Percentiles rank a stretch among this genome's conserved stretches.
phyloP scores from a whole-genome alignment of 2,888 invertebrate genomes.

The Trisateles emortualis region DNA sequence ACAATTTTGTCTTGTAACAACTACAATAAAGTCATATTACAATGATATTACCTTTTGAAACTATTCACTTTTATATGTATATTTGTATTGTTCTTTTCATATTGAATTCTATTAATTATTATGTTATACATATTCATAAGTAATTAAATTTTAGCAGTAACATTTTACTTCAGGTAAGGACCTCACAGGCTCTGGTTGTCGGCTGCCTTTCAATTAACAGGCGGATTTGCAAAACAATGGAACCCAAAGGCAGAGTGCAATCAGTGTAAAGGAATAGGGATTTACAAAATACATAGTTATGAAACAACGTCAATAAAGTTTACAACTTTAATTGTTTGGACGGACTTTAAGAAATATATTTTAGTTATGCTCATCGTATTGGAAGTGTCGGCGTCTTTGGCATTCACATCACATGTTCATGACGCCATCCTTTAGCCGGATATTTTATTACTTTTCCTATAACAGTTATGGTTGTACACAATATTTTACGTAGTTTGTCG shows the following conservation, averaged over 20 bases:
- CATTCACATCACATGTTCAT: slow-evolving; percentile 49
- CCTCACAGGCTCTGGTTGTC: slow-evolving; percentile 58
- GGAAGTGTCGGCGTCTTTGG: slow-evolving; percentile 60
- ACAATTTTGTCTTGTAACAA: neutral
- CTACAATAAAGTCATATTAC: too few relatives aligned
- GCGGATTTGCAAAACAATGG: slow-evolving; percentile 62
- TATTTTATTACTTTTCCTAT: slow-evolving; percentile 49
- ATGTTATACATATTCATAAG: slow-evolving; percentile 59
- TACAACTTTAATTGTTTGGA: slow-evolving; percentile 66
- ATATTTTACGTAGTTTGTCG: slow-evolving; percentile 33
- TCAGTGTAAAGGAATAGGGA: slow-evolving; percentile 54
- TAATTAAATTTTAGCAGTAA: slow-evolving; percentile 23
- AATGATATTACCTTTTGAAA: too few relatives aligned
- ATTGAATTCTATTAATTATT: neutral
- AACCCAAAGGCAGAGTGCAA: slow-evolving; percentile 53
- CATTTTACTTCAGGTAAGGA: slow-evolving; percentile 58
- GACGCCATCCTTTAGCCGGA: slow-evolving; percentile 41
- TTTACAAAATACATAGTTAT: slow-evolving; percentile 57
- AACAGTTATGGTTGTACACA: slow-evolving; percentile 41
- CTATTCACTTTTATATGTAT: neutral
- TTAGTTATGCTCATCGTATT: slow-evolving; percentile 58
- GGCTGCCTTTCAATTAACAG: slow-evolving; percentile 64
- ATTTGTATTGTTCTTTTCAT: neutral
- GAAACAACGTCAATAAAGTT: slow-evolving; percentile 69
- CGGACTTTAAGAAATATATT: slow-evolving; percentile 58